Evolutionary conservation across 2,113 vertebrate species (phyloP).

Genomic region (Salvelinus sp.): DNA sequence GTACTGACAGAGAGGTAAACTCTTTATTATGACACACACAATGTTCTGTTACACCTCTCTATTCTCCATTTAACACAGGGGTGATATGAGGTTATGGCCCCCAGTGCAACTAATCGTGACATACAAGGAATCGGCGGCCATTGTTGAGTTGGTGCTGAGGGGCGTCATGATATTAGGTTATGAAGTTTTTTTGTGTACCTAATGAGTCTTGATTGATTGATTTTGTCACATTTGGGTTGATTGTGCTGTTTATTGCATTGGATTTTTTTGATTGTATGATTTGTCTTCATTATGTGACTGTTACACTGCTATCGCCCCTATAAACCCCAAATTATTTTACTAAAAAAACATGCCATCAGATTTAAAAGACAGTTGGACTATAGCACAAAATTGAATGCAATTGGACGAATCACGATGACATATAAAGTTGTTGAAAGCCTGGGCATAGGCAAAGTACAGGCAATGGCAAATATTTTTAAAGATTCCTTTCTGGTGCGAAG

Average conservation of each 20-base stretch:
- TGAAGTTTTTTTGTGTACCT: constrained; percentile 51
- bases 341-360: too few species aligned
- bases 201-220: neutral
- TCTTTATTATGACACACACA: neutral
- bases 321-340: too few species aligned
- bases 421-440: too few species aligned
- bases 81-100: neutral
- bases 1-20: neutral
- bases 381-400: too few species aligned
- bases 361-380: too few species aligned
- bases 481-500: too few species aligned
- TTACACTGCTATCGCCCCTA: neutral
- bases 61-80: constrained; percentile 25
- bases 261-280: neutral
- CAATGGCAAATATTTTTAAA: too few species aligned
- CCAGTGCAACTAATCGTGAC: neutral
- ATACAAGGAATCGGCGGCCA: constrained; percentile 4
- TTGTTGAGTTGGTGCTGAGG: neutral
- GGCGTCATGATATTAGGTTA: constrained; percentile 6
- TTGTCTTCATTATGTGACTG: neutral
- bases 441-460: too few species aligned
- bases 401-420: too few species aligned
- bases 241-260: neutral
- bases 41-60: constrained; percentile 1
- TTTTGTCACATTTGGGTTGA: neutral